phyloP scores from a whole-genome alignment of 2,113 vertebrate genomes.

The Acrocephalus kingi region DNA sequence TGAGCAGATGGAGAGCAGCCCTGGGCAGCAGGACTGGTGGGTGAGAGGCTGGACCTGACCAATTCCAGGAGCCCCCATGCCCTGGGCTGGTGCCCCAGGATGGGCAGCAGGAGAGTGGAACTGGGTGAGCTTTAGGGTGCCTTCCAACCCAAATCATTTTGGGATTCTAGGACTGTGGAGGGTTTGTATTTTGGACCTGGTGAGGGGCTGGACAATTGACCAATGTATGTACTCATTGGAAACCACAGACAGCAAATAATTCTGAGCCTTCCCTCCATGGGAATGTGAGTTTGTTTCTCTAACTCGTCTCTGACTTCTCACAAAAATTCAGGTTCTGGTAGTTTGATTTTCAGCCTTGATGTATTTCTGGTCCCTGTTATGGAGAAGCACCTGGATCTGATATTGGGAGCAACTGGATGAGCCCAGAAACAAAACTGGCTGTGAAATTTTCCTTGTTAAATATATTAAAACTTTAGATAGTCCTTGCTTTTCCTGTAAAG shows the following conservation, averaged over 20 bases:
- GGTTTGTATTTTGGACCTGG: background rate
- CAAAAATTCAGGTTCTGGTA: background rate
- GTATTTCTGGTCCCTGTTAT: background rate
- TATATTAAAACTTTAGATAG: background rate
- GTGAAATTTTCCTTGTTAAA: background rate
- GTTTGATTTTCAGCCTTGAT: background rate
- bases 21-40: background rate
- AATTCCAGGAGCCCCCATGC: accelerated
- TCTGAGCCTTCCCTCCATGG: background rate
- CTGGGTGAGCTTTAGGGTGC: background rate
- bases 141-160: background rate
- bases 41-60: background rate
- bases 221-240: accelerated
- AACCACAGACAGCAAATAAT: background rate
- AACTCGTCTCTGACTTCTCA: background rate
- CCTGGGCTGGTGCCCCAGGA: background rate
- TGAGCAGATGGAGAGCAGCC: background rate
- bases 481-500: background rate
- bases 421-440: background rate
- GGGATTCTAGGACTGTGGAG: background rate
- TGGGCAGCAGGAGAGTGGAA: background rate
- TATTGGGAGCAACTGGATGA: background rate
- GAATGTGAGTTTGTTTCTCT: background rate
- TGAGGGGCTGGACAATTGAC: background rate
- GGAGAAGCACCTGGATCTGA: background rate